These are phyloP conservation scores for Tortricodes alternella DNA, from an alignment of 2,888 invertebrate genomes.

Conservation along the genomic window DNA sequence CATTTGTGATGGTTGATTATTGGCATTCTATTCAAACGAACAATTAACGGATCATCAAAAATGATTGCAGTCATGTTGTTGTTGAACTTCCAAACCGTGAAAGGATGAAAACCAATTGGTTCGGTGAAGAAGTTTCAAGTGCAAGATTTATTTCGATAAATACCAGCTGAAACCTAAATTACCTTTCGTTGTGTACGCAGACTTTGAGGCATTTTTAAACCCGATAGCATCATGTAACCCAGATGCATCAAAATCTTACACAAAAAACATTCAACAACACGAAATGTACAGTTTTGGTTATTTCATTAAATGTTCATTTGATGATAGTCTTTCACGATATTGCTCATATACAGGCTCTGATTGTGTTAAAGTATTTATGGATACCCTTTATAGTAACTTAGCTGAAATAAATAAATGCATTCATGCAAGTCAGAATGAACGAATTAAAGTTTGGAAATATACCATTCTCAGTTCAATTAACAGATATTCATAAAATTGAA, in stretches of 20 bases:
- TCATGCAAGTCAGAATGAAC: no score
- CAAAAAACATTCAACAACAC: constrained; percentile 38
- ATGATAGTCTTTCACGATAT: background rate
- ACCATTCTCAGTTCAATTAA: constrained; percentile 38
- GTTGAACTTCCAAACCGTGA: constrained; percentile 31
- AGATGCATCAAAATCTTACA: constrained; percentile 35
- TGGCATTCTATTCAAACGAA: constrained; percentile 29
- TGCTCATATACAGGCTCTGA: background rate
- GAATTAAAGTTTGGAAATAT: constrained; percentile 38
- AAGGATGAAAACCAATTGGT: background rate
- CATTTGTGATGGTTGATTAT: constrained; percentile 34
- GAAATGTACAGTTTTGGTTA: background rate
- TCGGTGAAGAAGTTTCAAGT: constrained; percentile 1
- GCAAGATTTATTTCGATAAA: constrained; percentile 32
- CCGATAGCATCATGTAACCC: constrained; percentile 36
- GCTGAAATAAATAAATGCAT: background rate
- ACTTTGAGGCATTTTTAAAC: constrained; percentile 39
- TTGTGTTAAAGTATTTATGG: background rate
- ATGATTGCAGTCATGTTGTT: constrained; percentile 33
- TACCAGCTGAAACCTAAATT: constrained; percentile 30
- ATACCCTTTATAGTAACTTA: background rate
- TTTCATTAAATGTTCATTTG: background rate
- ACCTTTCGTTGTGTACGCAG: constrained; percentile 37
- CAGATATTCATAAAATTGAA: no score
- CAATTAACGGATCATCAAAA: constrained; percentile 24